These are phyloP conservation scores for Platyscapa corneri DNA, from an alignment of 1,140 invertebrate species.

Conservation along the genomic window DNA sequence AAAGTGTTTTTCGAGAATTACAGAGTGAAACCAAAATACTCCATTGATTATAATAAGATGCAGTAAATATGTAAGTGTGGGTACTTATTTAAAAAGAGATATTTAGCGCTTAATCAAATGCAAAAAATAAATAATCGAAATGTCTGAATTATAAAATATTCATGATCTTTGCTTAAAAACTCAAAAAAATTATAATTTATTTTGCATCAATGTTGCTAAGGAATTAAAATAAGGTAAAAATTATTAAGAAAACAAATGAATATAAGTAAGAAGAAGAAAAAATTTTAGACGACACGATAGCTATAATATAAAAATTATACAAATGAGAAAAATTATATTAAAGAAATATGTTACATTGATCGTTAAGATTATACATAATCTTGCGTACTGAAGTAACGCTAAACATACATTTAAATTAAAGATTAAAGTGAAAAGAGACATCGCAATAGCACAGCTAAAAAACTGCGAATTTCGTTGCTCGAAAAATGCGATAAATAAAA, in stretches of 20 bases:
- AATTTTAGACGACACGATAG: constrained; percentile 19
- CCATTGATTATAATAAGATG: constrained; percentile 57
- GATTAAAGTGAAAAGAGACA: constrained; percentile 2
- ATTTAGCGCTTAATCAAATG: constrained; percentile 54
- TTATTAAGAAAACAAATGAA: constrained; percentile 32
- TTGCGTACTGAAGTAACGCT: constrained; percentile 48
- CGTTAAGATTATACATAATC: constrained; percentile 58
- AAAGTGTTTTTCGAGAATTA: constrained; percentile 32
- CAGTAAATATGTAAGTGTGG: constrained; percentile 54
- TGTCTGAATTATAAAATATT: constrained; percentile 49
- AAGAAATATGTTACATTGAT: constrained; percentile 51
- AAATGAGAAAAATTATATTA: constrained; percentile 48
- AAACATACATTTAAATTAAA: constrained; percentile 40
- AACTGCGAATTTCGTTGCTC: constrained; percentile 4
- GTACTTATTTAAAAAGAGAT: constrained; percentile 54
- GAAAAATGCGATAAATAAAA: constrained; percentile 13
- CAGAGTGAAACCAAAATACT: constrained; percentile 64
- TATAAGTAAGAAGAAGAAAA: constrained; percentile 53
- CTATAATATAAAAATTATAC: constrained; percentile 47
- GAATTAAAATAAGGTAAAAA: constrained; percentile 46
- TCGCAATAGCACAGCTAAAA: constrained; percentile 34
- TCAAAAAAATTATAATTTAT: constrained; percentile 66
- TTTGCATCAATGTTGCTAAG: constrained; percentile 65
- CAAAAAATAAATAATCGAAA: constrained; percentile 29
- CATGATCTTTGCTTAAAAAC: constrained; percentile 44